Conservation (phyloP, 2,113 vertebrate species). For the Mixornis gularis region DNA sequence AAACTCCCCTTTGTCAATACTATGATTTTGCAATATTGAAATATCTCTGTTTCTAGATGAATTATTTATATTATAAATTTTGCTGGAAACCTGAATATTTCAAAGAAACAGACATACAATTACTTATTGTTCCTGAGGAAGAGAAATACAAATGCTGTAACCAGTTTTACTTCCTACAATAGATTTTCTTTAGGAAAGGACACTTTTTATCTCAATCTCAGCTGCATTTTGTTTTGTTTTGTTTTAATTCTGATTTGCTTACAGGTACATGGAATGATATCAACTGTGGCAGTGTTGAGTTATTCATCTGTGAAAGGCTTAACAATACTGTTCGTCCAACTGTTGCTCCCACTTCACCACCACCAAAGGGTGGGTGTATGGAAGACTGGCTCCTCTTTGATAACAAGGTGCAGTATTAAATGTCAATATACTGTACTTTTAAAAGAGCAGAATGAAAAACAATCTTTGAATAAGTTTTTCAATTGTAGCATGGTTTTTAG, state of each 20-base stretch:
- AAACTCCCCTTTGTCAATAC: neutral
- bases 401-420: conserved; percentile 76
- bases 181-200: neutral
- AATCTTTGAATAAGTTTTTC: neutral
- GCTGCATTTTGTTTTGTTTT: neutral
- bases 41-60: neutral
- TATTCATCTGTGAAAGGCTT: conserved; percentile 88
- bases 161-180: neutral
- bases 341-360: conserved; percentile 62
- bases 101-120: neutral
- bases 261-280: conserved; percentile 96
- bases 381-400: conserved; percentile 81
- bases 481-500: neutral
- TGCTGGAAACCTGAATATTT: neutral
- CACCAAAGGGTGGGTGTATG: conserved; percentile 77
- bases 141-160: neutral
- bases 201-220: neutral
- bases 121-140: neutral
- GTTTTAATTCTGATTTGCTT: neutral
- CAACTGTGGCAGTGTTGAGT: conserved; percentile 81
- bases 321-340: conserved; percentile 75
- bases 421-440: neutral
- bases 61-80: neutral
- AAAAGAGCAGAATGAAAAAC: neutral
- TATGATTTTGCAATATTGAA: neutral